Conservation (phyloP, 1,140 invertebrate species). For the Papilio polytes region DNA sequence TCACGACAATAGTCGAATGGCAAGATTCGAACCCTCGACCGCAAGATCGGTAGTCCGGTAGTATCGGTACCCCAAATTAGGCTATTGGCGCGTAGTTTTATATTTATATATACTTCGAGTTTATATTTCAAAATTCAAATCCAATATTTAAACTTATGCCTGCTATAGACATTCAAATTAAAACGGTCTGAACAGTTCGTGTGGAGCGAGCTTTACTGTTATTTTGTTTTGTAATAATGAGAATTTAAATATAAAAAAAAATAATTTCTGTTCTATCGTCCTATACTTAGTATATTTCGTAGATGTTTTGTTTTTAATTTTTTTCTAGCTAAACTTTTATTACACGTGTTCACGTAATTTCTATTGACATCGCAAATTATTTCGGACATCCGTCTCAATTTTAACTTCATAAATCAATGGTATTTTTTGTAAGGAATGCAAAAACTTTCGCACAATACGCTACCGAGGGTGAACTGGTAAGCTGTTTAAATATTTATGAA, state of each 20-base stretch:
- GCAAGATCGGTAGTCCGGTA: too few relatives aligned
- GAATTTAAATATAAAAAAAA: neutral
- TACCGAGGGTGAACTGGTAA: slow-evolving; percentile 34
- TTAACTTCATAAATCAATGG: slow-evolving; percentile 30
- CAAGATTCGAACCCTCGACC: too few relatives aligned
- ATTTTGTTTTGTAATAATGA: neutral
- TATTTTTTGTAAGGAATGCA: slow-evolving; percentile 11
- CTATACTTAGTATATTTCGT: neutral
- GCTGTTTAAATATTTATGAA: slow-evolving; percentile 42
- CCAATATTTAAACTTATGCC: neutral
- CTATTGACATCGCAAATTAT: neutral
- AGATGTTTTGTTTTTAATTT: neutral
- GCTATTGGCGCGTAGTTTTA: too few relatives aligned
- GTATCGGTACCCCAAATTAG: too few relatives aligned
- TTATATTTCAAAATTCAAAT: neutral
- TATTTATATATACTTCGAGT: too few relatives aligned
- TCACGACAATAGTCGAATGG: too few relatives aligned
- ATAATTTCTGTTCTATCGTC: neutral
- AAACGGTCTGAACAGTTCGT: too few relatives aligned
- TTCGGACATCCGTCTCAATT: slow-evolving; percentile 21
- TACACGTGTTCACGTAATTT: neutral
- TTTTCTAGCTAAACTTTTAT: neutral
- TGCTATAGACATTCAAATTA: too few relatives aligned
- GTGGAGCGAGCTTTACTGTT: too few relatives aligned
- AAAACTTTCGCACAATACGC: slow-evolving; percentile 38